A percentile compares a stretch with the other conserved stretches of the same genome.
These are phyloP conservation scores for Drosophila bocqueti DNA, from an alignment of 1,140 invertebrate species.

Conservation along the genomic window DNA sequence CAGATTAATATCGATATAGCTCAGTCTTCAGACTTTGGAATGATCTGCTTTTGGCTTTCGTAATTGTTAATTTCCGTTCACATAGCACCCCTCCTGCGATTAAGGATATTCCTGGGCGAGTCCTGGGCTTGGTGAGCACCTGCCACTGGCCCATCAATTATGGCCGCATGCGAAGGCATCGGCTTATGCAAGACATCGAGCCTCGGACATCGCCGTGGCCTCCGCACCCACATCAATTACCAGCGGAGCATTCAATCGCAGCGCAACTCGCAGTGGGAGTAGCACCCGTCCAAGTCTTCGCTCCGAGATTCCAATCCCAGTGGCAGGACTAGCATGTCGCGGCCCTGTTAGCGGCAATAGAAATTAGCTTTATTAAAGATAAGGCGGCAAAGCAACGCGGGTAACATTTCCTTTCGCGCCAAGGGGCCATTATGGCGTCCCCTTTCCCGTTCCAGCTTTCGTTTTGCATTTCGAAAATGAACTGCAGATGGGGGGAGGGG, in stretches of 20 bases:
- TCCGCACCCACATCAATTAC: constrained; percentile 61
- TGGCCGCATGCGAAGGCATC: constrained; percentile 56
- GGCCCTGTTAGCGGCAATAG: constrained; percentile 74
- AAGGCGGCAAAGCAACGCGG: constrained; percentile 54
- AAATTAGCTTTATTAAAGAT: constrained; percentile 83
- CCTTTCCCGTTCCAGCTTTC: neutral
- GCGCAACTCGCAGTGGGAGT: constrained; percentile 1
- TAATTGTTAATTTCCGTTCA: constrained; percentile 39
- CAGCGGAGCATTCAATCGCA: constrained; percentile 54
- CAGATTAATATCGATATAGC: neutral
- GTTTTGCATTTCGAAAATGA: constrained; percentile 74
- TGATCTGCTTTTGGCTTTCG: constrained; percentile 5
- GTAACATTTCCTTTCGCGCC: constrained; percentile 69
- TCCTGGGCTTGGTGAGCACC: constrained; percentile 67
- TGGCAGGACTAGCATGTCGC: constrained; percentile 66
- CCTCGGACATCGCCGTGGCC: neutral
- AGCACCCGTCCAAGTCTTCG: neutral
- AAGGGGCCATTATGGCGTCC: constrained; percentile 59
- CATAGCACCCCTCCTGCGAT: neutral
- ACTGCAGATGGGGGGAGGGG: constrained; percentile 14
- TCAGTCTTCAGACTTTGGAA: neutral
- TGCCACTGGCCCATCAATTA: constrained; percentile 70
- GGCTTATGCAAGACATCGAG: constrained; percentile 52
- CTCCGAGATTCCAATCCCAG: constrained; percentile 34
- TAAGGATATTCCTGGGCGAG: constrained; percentile 24